These are phyloP conservation scores for Malacosoma neustria DNA, from an alignment of 2,888 invertebrate species.

Conservation along the genomic window DNA sequence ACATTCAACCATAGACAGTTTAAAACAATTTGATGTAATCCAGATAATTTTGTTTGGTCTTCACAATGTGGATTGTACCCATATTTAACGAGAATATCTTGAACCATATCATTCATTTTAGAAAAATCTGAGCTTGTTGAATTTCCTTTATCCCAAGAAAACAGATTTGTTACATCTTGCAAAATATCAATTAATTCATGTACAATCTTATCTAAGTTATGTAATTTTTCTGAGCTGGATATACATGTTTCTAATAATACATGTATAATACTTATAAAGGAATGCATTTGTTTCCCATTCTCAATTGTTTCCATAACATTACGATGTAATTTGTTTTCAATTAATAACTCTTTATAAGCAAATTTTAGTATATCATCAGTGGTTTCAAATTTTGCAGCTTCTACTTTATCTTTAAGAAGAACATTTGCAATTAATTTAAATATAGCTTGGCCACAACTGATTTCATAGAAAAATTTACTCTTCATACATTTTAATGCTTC, in stretches of 20 bases:
- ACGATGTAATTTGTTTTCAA: slow-evolving; percentile 32
- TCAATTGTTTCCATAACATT: slow-evolving; percentile 67
- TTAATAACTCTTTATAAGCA: slow-evolving; percentile 37
- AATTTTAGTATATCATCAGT: slow-evolving; percentile 43
- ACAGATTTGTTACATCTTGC: slow-evolving; percentile 46
- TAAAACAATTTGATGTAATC: slow-evolving; percentile 79
- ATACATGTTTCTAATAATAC: slow-evolving; percentile 38
- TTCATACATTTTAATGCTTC: slow-evolving; percentile 59
- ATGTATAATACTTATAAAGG: slow-evolving; percentile 46
- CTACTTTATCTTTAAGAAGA: slow-evolving; percentile 25
- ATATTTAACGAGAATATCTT: slow-evolving; percentile 70
- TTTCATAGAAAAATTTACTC: slow-evolving; percentile 77
- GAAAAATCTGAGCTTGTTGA: slow-evolving; percentile 80
- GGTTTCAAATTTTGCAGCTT: slow-evolving; percentile 26
- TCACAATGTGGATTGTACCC: slow-evolving; percentile 34
- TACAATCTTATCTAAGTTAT: slow-evolving; percentile 22
- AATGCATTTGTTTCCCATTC: slow-evolving; percentile 68
- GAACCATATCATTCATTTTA: slow-evolving; percentile 83
- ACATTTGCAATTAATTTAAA: slow-evolving; percentile 64
- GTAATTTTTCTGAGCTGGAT: slow-evolving; percentile 27
- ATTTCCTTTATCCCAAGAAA: slow-evolving; percentile 43
- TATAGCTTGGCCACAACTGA: slow-evolving; percentile 74
- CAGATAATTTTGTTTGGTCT: slow-evolving; percentile 58
- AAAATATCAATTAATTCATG: slow-evolving; percentile 31
- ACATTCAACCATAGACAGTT: slow-evolving; percentile 87